A percentile compares a stretch with the other conserved stretches of the same genome.
Evolutionary conservation across 2,113 vertebrate genomes (phyloP).

Genomic region (Pedetes capensis): DNA sequence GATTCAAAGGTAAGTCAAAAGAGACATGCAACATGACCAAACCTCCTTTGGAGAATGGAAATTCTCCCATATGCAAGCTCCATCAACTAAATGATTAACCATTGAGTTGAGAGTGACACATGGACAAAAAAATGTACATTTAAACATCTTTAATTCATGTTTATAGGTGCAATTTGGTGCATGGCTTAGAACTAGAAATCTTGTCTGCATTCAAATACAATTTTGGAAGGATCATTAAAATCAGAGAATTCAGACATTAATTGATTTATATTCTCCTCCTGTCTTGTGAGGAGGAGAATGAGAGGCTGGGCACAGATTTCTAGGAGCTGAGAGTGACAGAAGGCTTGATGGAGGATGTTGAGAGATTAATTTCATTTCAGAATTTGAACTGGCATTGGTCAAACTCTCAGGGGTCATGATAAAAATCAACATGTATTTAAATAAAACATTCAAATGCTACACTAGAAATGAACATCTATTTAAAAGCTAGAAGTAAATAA

Average conservation of each 20-base stretch:
- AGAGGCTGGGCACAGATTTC: constrained; percentile 71
- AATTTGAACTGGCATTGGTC: constrained; percentile 53
- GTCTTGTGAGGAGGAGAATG: no score
- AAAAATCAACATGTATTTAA: background rate
- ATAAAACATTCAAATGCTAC: background rate
- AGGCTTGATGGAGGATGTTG: constrained; percentile 31
- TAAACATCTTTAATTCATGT: background rate
- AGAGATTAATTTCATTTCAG: constrained; percentile 59
- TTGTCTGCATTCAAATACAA: constrained; percentile 65
- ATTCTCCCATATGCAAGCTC: background rate
- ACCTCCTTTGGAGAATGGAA: background rate
- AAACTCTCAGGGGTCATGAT: background rate
- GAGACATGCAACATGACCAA: background rate
- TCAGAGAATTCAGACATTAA: constrained; percentile 66
- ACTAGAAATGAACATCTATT: constrained; percentile 2
- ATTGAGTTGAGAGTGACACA: background rate
- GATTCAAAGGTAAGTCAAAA: background rate
- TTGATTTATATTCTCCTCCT: constrained; percentile 66
- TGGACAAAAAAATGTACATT: background rate
- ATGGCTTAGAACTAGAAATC: constrained; percentile 54
- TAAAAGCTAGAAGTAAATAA: background rate
- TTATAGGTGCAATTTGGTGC: background rate
- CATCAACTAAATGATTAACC: background rate
- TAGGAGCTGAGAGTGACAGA: constrained; percentile 46
- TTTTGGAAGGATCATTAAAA: constrained; percentile 74